A percentile compares a stretch with the other conserved stretches of the same genome.
Conservation (phyloP, 2,888 invertebrate species). For the Hyposoter dolosus region DNA sequence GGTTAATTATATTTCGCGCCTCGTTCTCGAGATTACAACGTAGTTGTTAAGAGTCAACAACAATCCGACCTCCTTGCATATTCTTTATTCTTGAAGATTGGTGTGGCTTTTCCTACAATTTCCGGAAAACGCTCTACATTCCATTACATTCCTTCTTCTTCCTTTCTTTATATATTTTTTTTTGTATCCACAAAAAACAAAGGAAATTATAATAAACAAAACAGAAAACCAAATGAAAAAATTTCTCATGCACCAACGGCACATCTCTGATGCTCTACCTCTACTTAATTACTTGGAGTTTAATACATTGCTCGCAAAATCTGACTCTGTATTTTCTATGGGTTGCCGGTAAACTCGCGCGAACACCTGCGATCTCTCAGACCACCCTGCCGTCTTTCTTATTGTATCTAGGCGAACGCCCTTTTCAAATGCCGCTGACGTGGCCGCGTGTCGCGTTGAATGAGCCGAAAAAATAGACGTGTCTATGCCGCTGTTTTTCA, state of each 20-base stretch:
- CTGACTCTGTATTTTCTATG: background rate
- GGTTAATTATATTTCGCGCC: too few relatives aligned
- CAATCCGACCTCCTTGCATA: background rate
- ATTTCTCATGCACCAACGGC: too few relatives aligned
- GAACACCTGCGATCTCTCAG: background rate
- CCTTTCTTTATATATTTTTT: too few relatives aligned
- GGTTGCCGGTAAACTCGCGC: constrained; percentile 4
- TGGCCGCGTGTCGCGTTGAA: constrained; percentile 13
- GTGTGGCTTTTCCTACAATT: background rate
- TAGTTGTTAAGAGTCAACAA: background rate
- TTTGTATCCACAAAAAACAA: too few relatives aligned
- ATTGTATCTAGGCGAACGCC: constrained; percentile 20
- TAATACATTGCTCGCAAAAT: background rate
- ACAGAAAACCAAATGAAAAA: background rate
- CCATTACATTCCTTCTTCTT: too few relatives aligned
- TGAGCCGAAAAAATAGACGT: constrained; percentile 16
- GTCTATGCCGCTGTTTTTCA: constrained; percentile 12
- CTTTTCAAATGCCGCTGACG: constrained; percentile 14
- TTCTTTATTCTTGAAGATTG: background rate
- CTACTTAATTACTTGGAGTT: background rate
- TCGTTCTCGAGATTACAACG: background rate
- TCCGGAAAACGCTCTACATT: too few relatives aligned
- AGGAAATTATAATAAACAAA: background rate
- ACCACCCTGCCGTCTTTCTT: constrained; percentile 8
- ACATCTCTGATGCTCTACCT: too few relatives aligned